A percentile compares a stretch with the other conserved stretches of the same genome.
These are phyloP conservation scores for Oeneis ivallda DNA, from an alignment of 2,888 invertebrate species.

Conservation along the genomic window DNA sequence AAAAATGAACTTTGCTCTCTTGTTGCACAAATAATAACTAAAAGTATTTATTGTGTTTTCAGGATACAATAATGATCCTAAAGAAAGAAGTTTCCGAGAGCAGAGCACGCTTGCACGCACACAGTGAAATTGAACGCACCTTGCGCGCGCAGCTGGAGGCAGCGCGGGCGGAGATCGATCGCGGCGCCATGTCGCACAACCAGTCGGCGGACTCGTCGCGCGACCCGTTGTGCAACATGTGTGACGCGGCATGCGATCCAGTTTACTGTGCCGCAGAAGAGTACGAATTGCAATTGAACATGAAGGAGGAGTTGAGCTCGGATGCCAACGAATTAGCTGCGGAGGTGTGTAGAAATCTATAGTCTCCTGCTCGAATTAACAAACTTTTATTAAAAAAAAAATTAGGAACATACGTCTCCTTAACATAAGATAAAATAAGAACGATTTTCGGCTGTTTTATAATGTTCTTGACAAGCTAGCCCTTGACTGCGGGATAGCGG, in stretches of 20 bases:
- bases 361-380: too few relatives aligned
- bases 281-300: conserved; percentile 61
- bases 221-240: conserved; percentile 55
- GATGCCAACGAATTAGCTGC: conserved; percentile 75
- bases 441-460: too few relatives aligned
- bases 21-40: too few relatives aligned
- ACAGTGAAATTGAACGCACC: conserved; percentile 74
- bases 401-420: too few relatives aligned
- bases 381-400: too few relatives aligned
- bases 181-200: conserved; percentile 40
- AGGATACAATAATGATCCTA: conserved; percentile 74
- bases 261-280: conserved; percentile 67
- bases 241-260: conserved; percentile 75
- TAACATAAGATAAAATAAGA: too few relatives aligned
- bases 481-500: too few relatives aligned
- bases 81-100: conserved; percentile 76
- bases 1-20: too few relatives aligned
- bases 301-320: conserved; percentile 71
- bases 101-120: conserved; percentile 69
- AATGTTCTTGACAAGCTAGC: too few relatives aligned
- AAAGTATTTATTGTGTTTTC: conserved; percentile 16
- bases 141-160: conserved; percentile 74
- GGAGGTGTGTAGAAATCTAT: conserved; percentile 54
- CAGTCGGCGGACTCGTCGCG: conserved; percentile 44
- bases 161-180: conserved; percentile 63